Base-by-base conservation (phyloP, 2,113 vertebrate species). In the Strix uralensis region DNA sequence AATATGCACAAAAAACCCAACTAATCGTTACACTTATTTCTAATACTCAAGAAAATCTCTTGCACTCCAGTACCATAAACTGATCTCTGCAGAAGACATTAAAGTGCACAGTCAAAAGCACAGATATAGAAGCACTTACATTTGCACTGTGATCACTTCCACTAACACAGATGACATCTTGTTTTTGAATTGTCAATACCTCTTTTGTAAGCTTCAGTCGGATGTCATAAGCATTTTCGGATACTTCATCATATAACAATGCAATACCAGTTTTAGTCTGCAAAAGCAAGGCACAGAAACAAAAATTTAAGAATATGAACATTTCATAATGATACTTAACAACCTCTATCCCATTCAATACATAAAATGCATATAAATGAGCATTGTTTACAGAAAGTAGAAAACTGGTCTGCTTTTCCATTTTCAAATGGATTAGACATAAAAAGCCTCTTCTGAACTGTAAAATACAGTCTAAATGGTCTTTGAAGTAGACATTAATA, bases 201-300 rank as follows among this genome's bases (percentile, higher is more conserved):
- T 99, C 99, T 97, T 98, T 99, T 42, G 98, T 99, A 96, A 99
- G 98, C 98, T 98, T 98, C 96, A 99, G 97, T 90, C 98, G 98
- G 96, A 99, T 97, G 61, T 99, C 99, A 73, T 98, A 99, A 82
- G 99, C 98, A 92, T 99, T 99, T 96, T 98, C 98, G 27, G 98
- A 98, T 75, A 97, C 98, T 94, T 99, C 98, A 65, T 98, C 98
- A 96, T 98, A 99, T 87, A 99, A 95, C 94, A 99, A 96, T 86
- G 98, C 99, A 82, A 99, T 98, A 97, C 99, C 98, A 77, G 98
- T 99, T 98, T 99, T 99, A 88, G 98, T 98, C 99, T 99, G 98
- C 22, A 54, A 97, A 97, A 92, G 94, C 40, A 97, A 74, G 66
- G 44, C 14, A 66, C 38, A 81, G 73, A 86, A 54, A 92, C 5